Conservation (phyloP, 2,797 vertebrate genomes). For the Argyrosomus regius region DNA sequence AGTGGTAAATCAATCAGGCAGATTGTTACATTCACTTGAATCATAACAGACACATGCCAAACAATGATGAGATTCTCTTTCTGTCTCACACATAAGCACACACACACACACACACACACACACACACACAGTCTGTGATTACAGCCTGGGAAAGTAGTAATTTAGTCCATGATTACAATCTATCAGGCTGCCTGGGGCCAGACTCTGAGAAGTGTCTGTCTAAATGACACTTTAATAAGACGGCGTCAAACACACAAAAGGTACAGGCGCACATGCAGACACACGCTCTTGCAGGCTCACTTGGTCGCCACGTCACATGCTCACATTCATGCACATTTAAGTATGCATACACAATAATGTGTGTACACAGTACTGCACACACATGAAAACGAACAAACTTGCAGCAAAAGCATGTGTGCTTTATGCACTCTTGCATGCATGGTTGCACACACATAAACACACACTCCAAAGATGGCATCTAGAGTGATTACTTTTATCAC, state of each 20-base stretch:
- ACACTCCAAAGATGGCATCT: conserved; percentile 75
- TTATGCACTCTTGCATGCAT: conserved; percentile 54
- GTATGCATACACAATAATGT: conserved; percentile 10
- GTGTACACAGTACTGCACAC: conserved; percentile 14
- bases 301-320: conserved; percentile 30
- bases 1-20: conserved; percentile 73
- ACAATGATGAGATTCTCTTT: conserved; percentile 77
- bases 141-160: conserved; percentile 84
- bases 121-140: conserved; percentile 75
- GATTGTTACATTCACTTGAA: conserved; percentile 72
- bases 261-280: conserved; percentile 70
- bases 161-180: conserved; percentile 88
- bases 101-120: conserved; percentile 32
- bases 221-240: conserved; percentile 88
- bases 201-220: conserved; percentile 84
- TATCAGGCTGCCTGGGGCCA: conserved; percentile 84
- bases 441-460: conserved; percentile 32
- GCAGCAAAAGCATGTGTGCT: conserved; percentile 42
- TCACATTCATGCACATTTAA: conserved; percentile 29
- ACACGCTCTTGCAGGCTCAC: conserved; percentile 66
- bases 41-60: conserved; percentile 81
- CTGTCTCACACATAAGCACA: conserved; percentile 43
- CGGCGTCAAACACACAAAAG: conserved; percentile 82
- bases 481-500: conserved; percentile 82
- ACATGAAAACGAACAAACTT: conserved; percentile 37